Base-by-base conservation (phyloP, 2,113 vertebrate species). In the Onychostruthus taczanowskii region DNA sequence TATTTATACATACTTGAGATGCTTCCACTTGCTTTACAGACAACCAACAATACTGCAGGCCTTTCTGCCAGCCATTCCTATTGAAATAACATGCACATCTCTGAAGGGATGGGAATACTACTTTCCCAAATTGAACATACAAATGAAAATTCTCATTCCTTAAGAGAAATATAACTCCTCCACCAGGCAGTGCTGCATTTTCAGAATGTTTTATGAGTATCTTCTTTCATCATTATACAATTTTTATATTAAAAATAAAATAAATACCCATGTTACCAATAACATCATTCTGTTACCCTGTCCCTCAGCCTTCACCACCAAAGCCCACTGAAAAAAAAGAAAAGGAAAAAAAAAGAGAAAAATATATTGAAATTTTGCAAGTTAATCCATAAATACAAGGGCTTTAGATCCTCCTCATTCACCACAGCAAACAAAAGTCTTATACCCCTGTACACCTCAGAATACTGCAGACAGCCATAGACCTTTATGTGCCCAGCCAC, bases 281-380 rank as follows among this genome's bases (percentile, higher is more conserved):
- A 82, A 43, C 10, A 66, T 66, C 6, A 69, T 73, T 26, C 6
- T 68, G 27, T 59, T 26, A 64, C 11, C 5, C 16, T n/a, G 1
- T 41, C 24, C 10, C 14, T 84, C 46, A 70, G 10, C 24, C 43
- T 68, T 58, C 13, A 61, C 6, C 7, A 61, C 4, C 3, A 67
- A 11, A 47, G 0, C 1, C 3, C 3, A 31, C 8, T 2, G 5
- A 20, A 70, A 21, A 28, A 43, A 13, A 23, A 6, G 8, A 16
- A 44, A 43, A 12, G 31, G 18, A 14, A 14, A 16, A 7, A 39
- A 9, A 9, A 23, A 30, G 2, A 35, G 0, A 31, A 62, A 68
- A 33, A 37, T 5, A n/a, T 4, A 6, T 82, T 52, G 23, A 14
- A 82, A 79, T 6, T 6, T 47, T 66, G 16, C 8, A 30, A 61